Evolutionary conservation across 2,797 vertebrate genomes (phyloP).

Genomic region (Peromyscus nudipes): DNA sequence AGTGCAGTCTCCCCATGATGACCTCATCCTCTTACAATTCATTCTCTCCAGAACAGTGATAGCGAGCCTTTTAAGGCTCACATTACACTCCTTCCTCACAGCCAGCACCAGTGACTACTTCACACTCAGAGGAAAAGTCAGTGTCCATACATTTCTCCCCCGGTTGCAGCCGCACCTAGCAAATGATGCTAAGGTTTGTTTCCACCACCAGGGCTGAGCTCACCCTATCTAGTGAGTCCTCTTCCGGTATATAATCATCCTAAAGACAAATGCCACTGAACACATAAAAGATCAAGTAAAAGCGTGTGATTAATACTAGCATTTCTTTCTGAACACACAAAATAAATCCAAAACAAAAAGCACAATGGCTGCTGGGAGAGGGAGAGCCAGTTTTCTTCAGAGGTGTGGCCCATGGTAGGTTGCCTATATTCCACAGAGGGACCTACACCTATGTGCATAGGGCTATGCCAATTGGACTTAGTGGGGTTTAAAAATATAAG

Average conservation of each 20-base stretch:
- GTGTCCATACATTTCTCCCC: neutral
- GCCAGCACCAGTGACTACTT: neutral
- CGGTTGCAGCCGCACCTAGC: neutral
- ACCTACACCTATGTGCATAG: neutral
- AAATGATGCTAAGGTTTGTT: neutral
- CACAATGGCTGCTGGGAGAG: neutral
- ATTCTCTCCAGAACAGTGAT: neutral
- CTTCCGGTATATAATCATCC: neutral
- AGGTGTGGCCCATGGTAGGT: neutral
- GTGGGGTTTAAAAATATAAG: neutral
- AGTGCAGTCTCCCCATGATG: neutral
- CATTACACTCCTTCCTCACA: neutral
- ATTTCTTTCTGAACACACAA: neutral
- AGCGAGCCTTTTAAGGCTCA: neutral
- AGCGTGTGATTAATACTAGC: neutral
- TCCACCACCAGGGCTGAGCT: neutral
- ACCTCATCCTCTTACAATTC: neutral
- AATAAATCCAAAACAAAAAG: neutral
- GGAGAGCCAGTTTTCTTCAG: neutral
- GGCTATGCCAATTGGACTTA: neutral
- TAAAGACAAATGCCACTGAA: slow-evolving; percentile 47
- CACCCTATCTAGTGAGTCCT: neutral
- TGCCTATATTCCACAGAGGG: neutral
- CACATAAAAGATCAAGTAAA: slow-evolving; percentile 34
- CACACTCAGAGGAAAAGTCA: neutral